These are phyloP conservation scores for Chionis minor DNA, from an alignment of 2,113 vertebrate species.

Conservation along the genomic window DNA sequence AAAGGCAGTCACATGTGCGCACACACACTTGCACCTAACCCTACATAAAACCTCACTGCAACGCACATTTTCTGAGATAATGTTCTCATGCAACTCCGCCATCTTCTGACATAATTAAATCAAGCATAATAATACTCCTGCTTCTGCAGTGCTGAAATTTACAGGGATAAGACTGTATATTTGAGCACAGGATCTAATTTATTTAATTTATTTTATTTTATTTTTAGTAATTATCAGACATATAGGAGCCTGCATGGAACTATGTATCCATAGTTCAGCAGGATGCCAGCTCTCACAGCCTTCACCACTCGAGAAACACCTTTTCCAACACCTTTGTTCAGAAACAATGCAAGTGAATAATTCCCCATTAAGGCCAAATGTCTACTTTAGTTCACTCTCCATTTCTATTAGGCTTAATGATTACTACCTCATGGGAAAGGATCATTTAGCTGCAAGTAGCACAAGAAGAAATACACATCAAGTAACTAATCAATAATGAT, in stretches of 20 bases:
- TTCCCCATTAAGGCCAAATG: not conserved
- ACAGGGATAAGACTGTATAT: not conserved
- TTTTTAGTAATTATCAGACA: not conserved
- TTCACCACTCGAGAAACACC: not conserved
- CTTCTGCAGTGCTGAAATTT: constrained; percentile 14
- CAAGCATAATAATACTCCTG: not conserved
- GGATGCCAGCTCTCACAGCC: not conserved
- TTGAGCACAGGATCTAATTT: not conserved
- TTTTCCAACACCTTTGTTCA: not conserved
- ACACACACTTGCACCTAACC: constrained; percentile 45
- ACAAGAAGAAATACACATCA: constrained; percentile 9
- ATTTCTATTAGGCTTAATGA: not conserved
- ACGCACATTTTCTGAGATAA: constrained; percentile 30
- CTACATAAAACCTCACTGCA: constrained; percentile 29
- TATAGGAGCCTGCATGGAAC: not conserved
- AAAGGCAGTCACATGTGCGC: constrained; percentile 2
- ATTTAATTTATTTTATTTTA: not conserved
- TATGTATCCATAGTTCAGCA: not conserved
- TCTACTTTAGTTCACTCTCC: not conserved
- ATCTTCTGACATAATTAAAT: constrained; percentile 33
- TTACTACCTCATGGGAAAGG: not conserved
- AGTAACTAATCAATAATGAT: not conserved
- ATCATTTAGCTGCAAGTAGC: constrained; percentile 22
- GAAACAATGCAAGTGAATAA: not conserved
- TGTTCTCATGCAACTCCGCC: constrained; percentile 36